A percentile compares a stretch with the other conserved stretches of the same genome.
Conservation (phyloP, 2,888 invertebrate species). For the Acanthacorydalis orientalis region DNA sequence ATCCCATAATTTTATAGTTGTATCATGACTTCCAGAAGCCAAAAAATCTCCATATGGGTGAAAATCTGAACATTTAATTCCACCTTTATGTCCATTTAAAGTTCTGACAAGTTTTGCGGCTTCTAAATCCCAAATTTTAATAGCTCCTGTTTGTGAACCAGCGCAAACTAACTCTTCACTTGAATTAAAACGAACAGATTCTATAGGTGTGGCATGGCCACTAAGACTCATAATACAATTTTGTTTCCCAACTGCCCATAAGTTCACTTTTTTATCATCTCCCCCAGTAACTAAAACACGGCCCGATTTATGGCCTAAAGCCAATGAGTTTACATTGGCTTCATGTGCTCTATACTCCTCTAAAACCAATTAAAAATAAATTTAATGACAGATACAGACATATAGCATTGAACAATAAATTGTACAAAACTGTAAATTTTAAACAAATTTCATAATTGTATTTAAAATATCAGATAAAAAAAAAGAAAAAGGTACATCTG, state of each 20-base stretch:
- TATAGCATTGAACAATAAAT: too few relatives aligned
- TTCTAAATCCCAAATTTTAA: constrained; percentile 94
- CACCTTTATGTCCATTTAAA: constrained; percentile 74
- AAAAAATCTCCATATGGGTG: constrained; percentile 92
- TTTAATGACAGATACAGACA: too few relatives aligned
- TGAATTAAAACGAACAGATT: constrained; percentile 88
- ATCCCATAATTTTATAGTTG: constrained; percentile 87
- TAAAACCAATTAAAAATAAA: constrained; percentile 27
- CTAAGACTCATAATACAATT: constrained; percentile 91
- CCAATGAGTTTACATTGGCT: constrained; percentile 74
- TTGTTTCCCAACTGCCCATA: constrained; percentile 92
- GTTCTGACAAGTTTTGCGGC: constrained; percentile 83
- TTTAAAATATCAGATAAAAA: too few relatives aligned
- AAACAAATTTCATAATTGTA: too few relatives aligned
- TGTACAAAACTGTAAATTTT: too few relatives aligned
- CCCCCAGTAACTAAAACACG: constrained; percentile 87
- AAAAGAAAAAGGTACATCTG: too few relatives aligned
- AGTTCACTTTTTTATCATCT: constrained; percentile 91
- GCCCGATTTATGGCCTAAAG: constrained; percentile 80
- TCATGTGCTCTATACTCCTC: constrained; percentile 80
- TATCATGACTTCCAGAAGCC: constrained; percentile 86
- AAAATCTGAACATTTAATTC: constrained; percentile 78
- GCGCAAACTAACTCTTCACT: constrained; percentile 90
- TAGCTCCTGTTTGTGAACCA: constrained; percentile 81
- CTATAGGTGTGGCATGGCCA: constrained; percentile 86